A percentile compares a stretch with the other conserved stretches of the same genome.
phyloP scores from a whole-genome alignment of 2,113 vertebrate genomes.

The Acrocephalus kingi region DNA sequence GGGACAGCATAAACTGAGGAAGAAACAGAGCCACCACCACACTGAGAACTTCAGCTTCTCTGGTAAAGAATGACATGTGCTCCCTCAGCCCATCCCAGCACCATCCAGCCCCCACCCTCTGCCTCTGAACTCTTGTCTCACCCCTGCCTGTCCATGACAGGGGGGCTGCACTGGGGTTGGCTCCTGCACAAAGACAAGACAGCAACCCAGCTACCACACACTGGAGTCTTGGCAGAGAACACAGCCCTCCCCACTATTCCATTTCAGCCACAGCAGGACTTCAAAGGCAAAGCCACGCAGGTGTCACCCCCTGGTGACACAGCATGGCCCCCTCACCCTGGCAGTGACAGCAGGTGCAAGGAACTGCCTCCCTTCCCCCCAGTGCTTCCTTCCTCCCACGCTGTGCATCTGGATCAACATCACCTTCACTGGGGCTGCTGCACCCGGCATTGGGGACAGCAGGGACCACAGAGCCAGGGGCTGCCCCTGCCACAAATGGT shows the following conservation, averaged over 20 bases:
- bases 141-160: not conserved
- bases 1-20: not conserved
- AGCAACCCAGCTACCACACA: not conserved
- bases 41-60: not conserved
- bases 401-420: accelerated
- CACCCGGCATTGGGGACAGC: accelerated
- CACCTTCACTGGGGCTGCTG: not conserved
- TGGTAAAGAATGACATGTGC: not conserved
- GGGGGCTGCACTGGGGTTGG: not conserved
- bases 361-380: not conserved
- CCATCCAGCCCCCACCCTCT: not conserved
- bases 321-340: not conserved
- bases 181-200: not conserved
- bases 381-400: not conserved
- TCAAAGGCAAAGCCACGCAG: not conserved
- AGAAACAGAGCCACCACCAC: not conserved
- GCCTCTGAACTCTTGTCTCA: not conserved
- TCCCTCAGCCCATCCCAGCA: not conserved
- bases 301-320: not conserved
- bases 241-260: not conserved
- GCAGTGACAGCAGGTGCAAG: not conserved
- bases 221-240: not conserved
- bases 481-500: not conserved
- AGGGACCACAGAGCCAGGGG: not conserved
- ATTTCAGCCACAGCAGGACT: not conserved